Percentiles rank a stretch among this genome's conserved stretches.
Evolutionary conservation across 2,797 vertebrate genomes (phyloP).

Genomic region (Propithecus deckenii): DNA sequence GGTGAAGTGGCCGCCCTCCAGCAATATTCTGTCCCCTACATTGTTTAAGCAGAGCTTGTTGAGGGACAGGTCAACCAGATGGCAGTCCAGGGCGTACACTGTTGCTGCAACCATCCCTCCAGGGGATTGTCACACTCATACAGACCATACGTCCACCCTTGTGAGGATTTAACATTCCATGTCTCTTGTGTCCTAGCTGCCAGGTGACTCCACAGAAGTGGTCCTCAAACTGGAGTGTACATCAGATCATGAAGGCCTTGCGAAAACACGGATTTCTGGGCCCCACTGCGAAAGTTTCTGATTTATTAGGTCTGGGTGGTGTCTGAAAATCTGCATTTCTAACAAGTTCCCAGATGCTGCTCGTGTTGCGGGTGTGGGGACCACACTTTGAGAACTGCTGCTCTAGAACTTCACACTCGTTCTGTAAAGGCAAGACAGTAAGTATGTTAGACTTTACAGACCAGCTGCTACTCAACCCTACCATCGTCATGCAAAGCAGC

Average conservation of each 20-base stretch:
- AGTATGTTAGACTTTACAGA: accelerated
- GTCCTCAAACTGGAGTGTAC: background rate
- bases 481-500: background rate
- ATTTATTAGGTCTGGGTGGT: background rate
- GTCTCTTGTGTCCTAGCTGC: accelerated
- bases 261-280: background rate
- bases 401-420: background rate
- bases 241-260: too few species aligned
- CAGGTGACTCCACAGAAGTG: background rate
- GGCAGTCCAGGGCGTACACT: background rate
- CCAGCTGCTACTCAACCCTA: background rate
- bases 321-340: background rate
- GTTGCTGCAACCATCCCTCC: accelerated
- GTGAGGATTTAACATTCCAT: accelerated
- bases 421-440: background rate
- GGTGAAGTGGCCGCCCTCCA: background rate
- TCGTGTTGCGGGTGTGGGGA: too few species aligned
- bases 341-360: background rate
- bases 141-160: background rate
- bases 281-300: background rate
- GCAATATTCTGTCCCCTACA: too few species aligned
- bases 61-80: background rate
- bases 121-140: background rate
- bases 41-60: background rate
- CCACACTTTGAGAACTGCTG: background rate